Percentiles rank a stretch among this genome's conserved stretches.
phyloP scores from a whole-genome alignment of 2,888 invertebrate species.

The Cotesia congregata region DNA sequence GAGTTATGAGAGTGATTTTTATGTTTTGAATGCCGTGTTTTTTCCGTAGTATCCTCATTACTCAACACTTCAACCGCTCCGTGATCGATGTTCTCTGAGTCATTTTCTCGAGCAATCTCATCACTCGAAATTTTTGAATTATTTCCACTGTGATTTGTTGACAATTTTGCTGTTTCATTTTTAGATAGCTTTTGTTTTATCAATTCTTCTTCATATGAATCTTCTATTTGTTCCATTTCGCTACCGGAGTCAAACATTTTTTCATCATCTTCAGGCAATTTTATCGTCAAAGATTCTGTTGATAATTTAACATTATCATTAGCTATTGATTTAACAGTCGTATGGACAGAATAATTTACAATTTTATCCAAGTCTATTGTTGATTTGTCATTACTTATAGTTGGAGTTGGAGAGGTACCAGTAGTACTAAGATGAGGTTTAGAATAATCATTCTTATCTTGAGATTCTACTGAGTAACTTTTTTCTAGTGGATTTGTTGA shows the following conservation, averaged over 20 bases:
- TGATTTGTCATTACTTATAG: background rate
- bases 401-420: background rate
- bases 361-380: slow-evolving; percentile 7
- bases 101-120: slow-evolving; percentile 43
- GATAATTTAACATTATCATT: slow-evolving; percentile 18
- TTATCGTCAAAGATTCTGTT: slow-evolving; percentile 26
- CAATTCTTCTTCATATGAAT: slow-evolving; percentile 49
- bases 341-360: background rate
- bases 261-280: slow-evolving; percentile 37
- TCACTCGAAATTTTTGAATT: slow-evolving; percentile 27
- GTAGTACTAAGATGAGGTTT: background rate
- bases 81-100: slow-evolving; percentile 33
- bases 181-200: slow-evolving; percentile 41
- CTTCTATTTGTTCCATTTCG: slow-evolving; percentile 46
- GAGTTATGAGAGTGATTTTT: slow-evolving; percentile 29
- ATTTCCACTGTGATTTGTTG: background rate
- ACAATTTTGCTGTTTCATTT: slow-evolving; percentile 41
- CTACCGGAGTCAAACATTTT: slow-evolving; percentile 40
- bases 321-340: background rate
- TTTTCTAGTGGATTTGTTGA: background rate
- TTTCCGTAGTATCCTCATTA: slow-evolving; percentile 51
- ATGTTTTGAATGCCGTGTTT: slow-evolving; percentile 15
- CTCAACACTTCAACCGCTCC: slow-evolving; percentile 46
- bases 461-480: background rate
- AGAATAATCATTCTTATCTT: background rate